phyloP scores from a whole-genome alignment of 2,113 vertebrate species.

The Antechinus stuartii region DNA sequence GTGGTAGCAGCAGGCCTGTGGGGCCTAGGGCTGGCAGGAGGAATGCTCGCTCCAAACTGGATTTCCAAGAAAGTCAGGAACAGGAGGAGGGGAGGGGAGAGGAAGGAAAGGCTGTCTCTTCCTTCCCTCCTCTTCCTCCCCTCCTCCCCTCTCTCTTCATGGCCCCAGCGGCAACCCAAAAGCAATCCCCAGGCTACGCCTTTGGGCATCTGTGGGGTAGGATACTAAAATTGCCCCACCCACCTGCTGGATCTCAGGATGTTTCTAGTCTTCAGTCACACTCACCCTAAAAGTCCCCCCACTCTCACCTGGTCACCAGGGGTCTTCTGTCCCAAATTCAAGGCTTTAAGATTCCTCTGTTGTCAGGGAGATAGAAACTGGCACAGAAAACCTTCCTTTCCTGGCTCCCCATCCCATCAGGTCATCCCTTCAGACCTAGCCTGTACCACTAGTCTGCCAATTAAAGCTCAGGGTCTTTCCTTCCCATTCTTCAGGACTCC shows the following conservation, averaged over 20 bases:
- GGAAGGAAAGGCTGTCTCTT: not conserved
- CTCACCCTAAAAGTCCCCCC: not conserved
- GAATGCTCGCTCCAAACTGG: not conserved
- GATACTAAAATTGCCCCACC: not conserved
- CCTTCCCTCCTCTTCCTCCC: slow-evolving; percentile 9
- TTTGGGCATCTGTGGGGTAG: not conserved
- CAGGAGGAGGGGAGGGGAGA: not conserved
- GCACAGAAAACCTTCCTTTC: not conserved
- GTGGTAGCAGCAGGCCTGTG: not conserved
- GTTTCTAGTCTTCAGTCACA: not conserved
- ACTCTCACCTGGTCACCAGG: not conserved
- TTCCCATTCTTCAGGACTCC: not conserved
- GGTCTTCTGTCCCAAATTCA: not conserved
- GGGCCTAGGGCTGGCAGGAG: not conserved
- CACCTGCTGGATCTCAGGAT: not conserved
- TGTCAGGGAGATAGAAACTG: not conserved
- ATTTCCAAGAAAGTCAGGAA: not conserved
- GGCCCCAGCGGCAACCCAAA: not conserved
- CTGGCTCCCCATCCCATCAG: not conserved
- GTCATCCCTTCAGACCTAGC: not conserved
- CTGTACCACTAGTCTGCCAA: not conserved
- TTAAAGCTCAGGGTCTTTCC: not conserved
- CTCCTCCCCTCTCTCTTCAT: not conserved
- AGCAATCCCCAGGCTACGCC: not conserved
- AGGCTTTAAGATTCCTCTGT: not conserved